phyloP scores from a whole-genome alignment of 2,888 invertebrate genomes.

The Chloroclystis v-ata region DNA sequence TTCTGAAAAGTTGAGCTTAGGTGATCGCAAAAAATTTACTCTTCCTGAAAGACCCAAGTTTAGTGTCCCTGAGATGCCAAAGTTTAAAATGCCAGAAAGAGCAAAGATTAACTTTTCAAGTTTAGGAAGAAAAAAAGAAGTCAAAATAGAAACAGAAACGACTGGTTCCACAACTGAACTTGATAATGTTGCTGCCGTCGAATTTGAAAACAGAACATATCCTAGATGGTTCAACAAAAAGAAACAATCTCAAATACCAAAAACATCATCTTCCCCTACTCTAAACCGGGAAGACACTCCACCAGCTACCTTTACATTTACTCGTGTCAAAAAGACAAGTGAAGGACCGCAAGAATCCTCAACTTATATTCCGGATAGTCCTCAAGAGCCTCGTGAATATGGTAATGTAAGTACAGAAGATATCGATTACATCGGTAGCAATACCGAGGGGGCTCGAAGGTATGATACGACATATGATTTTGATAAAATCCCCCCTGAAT shows the following conservation, averaged over 20 bases:
- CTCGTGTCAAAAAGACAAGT: constrained; percentile 76
- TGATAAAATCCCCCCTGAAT: constrained; percentile 77
- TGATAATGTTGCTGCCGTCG: constrained; percentile 78
- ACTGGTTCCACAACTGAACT: constrained; percentile 57
- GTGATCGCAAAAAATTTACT: constrained; percentile 80
- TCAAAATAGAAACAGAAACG: constrained; percentile 53
- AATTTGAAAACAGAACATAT: constrained; percentile 86
- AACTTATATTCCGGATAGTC: constrained; percentile 61
- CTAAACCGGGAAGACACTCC: constrained; percentile 78
- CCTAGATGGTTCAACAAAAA: constrained; percentile 82
- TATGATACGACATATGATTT: constrained; percentile 71
- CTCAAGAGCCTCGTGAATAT: constrained; percentile 66
- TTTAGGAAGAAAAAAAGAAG: constrained; percentile 73
- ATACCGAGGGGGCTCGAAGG: constrained; percentile 58
- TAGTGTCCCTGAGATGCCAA: constrained; percentile 75
- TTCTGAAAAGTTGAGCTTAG: constrained; percentile 71
- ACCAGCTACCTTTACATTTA: constrained; percentile 80
- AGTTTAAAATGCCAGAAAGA: constrained; percentile 78
- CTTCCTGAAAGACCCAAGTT: constrained; percentile 79
- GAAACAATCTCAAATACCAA: constrained; percentile 62
- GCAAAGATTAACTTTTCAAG: constrained; percentile 82
- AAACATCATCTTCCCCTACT: constrained; percentile 75
- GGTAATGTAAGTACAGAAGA: constrained; percentile 59
- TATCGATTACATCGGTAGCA: constrained; percentile 41
- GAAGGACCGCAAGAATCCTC: constrained; percentile 63